Evolutionary conservation across 2,797 vertebrate genomes (phyloP), one percentile per base, ranked within the genome.

Genomic region (Tapera naevia): DNA sequence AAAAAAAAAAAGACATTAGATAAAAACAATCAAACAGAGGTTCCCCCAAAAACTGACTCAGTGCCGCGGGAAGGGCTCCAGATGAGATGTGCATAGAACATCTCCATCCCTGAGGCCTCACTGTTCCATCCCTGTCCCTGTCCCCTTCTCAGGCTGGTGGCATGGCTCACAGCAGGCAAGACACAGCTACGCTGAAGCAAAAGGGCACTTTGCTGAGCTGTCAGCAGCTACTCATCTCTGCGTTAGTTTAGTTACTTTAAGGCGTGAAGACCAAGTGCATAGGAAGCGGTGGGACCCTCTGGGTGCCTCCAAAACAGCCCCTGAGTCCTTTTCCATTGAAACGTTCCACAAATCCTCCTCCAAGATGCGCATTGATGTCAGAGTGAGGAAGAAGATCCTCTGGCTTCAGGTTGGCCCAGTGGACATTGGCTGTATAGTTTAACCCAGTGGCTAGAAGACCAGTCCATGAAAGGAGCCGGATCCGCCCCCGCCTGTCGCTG

Each of bases 401-500:
- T 51, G 74, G 33, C 35, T 86, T 78, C 0, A 2, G 30, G n/a
- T 14, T 58, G 74, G 54, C 50, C 80, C 58, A 3, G 0, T 19
- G 43, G 89, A 25, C 22, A 17, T 24, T 35, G 35, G 10, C 21
- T 35, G 12, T 32, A n/a, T 39, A 61, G 17, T 62, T 79, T n/a
- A 57, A 51, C 13, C 16, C 2, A 0, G 13, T 45, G 33, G 13
- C 91, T 97, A 98, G 94, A 98, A 98, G 93, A 98, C 98, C 0
- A 98, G 97, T 90, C 97, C 97, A 4, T 98, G 98, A 79, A 98
- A 98, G 65, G 98, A 97, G 7, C 97, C 93, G 0, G 97, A 96
- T 30, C 97, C 97, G 0, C 92, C 95, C 22, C 98, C 97, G 0
- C 97, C 97, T 0, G 97, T 95, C 0, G 97, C 97, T 0, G 98